A percentile compares a stretch with the other conserved stretches of the same genome.
Evolutionary conservation across 2,888 invertebrate genomes (phyloP).

Genomic region (Xestobium rufovillosum): DNA sequence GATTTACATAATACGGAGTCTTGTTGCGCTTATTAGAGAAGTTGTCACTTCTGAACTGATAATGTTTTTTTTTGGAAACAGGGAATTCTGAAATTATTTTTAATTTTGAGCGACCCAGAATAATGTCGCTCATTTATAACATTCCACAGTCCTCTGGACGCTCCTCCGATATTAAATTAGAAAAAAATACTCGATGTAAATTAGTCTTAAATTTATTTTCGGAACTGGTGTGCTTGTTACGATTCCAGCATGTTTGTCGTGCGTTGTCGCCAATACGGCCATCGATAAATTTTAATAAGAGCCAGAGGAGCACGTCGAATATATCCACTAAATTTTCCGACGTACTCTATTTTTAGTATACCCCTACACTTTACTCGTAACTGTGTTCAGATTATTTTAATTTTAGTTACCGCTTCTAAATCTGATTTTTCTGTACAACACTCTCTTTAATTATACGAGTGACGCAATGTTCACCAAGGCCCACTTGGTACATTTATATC

Average conservation of each 20-base stretch:
- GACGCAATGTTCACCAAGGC: conserved; percentile 33
- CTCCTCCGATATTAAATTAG: conserved; percentile 20
- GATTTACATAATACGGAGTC: no score
- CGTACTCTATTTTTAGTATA: conserved; percentile 33
- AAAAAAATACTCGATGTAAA: conserved; percentile 25
- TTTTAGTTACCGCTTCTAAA: conserved; percentile 39
- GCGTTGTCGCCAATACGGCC: conserved; percentile 9
- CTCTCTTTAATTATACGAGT: conserved; percentile 36
- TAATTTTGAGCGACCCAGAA: conserved; percentile 9
- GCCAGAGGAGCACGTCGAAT: conserved; percentile 10
- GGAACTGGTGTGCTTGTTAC: conserved; percentile 25
- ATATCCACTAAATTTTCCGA: conserved; percentile 13
- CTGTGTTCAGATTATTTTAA: conserved; percentile 36
- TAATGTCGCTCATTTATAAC: conserved; percentile 1
- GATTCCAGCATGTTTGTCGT: conserved; percentile 19
- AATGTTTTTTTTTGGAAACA: no score
- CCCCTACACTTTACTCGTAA: conserved; percentile 24
- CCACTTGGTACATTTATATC: conserved; percentile 28
- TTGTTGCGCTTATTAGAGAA: no score
- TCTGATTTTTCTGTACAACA: conserved; percentile 35
- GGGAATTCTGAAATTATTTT: not conserved
- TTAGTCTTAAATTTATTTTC: conserved; percentile 27
- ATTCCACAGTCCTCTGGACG: no score
- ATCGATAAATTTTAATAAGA: conserved; percentile 13
- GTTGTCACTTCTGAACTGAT: no score